Percentiles rank a stretch among this genome's conserved stretches.
phyloP scores from a whole-genome alignment of 2,797 vertebrate species.

The Eospalax fontanierii region DNA sequence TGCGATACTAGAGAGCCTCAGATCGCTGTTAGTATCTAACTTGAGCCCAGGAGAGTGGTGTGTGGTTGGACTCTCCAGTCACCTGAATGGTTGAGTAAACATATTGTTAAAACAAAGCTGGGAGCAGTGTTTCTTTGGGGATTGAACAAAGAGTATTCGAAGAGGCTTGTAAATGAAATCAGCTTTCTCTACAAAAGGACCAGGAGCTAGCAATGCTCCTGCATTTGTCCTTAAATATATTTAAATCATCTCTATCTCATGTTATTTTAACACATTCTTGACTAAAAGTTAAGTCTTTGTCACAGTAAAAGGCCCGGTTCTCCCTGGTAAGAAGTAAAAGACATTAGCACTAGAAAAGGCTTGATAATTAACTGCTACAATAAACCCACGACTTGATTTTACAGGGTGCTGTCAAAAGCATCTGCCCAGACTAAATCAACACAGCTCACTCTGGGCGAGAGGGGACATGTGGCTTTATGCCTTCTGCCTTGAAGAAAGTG shows the following conservation, averaged over 20 bases:
- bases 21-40: constrained; percentile 11
- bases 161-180: constrained; percentile 84
- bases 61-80: constrained; percentile 69
- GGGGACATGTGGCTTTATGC: constrained; percentile 66
- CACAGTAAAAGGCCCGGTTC: constrained; percentile 81
- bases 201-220: constrained; percentile 67
- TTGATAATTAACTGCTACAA: constrained; percentile 90
- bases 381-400: constrained; percentile 93
- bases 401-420: constrained; percentile 93
- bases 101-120: constrained; percentile 88
- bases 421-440: constrained; percentile 94
- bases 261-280: constrained; percentile 82
- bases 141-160: constrained; percentile 69
- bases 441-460: constrained; percentile 75
- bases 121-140: constrained; percentile 78
- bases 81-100: constrained; percentile 85
- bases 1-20: not conserved
- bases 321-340: constrained; percentile 87
- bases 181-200: constrained; percentile 78
- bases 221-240: constrained; percentile 78
- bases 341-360: constrained; percentile 88
- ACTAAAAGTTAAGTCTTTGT: constrained; percentile 86
- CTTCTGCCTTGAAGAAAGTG: constrained; percentile 81
- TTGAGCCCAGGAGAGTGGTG: constrained; percentile 44
- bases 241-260: constrained; percentile 81